phyloP scores from a whole-genome alignment of 2,888 invertebrate genomes.

The Orchesellides sinensis region DNA sequence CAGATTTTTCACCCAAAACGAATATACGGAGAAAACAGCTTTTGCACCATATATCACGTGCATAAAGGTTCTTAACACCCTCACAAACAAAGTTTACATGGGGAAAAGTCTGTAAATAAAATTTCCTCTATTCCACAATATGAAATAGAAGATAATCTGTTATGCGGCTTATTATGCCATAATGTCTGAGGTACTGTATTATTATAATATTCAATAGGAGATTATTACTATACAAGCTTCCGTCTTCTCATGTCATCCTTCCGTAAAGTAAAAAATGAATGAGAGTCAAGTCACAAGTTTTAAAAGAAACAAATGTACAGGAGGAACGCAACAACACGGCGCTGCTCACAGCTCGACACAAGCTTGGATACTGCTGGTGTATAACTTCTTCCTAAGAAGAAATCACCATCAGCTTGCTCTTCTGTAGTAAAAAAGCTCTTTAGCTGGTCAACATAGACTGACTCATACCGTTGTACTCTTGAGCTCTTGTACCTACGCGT shows the following conservation, averaged over 20 bases:
- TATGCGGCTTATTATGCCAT: not conserved
- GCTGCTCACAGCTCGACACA: slow-evolving; percentile 61
- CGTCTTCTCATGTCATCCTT: not conserved
- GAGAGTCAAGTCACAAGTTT: not conserved
- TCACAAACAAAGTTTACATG: not conserved
- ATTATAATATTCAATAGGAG: not conserved
- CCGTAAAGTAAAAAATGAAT: not conserved
- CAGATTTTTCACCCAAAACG: slow-evolving; percentile 24
- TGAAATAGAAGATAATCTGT: not conserved
- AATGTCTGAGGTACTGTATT: not conserved
- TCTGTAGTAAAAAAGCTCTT: too few relatives aligned
- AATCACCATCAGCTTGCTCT: not conserved
- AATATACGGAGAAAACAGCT: too few relatives aligned
- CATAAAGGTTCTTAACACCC: slow-evolving; percentile 17
- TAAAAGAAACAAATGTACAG: not conserved
- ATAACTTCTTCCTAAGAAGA: slow-evolving; percentile 17
- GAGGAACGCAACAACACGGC: slow-evolving; percentile 40
- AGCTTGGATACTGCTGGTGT: slow-evolving; percentile 52
- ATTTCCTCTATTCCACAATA: not conserved
- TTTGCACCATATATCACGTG: not conserved
- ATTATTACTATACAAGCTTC: not conserved
- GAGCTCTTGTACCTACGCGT: not conserved
- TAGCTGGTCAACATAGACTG: too few relatives aligned
- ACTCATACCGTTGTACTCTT: not conserved
- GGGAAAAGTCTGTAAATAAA: not conserved